A percentile compares a stretch with the other conserved stretches of the same genome.
phyloP scores from a whole-genome alignment of 2,888 invertebrate species.

The Aphodius sticticus region DNA sequence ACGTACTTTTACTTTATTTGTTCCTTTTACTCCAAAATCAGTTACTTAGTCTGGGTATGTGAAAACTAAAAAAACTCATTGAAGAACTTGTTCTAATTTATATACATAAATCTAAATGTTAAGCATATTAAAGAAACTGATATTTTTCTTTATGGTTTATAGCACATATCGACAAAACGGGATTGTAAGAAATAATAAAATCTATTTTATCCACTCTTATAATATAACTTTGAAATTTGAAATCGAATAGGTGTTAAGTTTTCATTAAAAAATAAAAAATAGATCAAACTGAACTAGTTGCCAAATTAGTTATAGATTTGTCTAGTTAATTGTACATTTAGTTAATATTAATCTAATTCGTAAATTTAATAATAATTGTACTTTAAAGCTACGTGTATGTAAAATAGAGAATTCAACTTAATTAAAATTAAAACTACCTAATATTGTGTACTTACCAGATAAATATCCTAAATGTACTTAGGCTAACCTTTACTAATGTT shows the following conservation, averaged over 20 bases:
- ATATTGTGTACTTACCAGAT: neutral
- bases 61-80: neutral
- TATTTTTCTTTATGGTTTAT: slow-evolving; percentile 9
- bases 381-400: neutral
- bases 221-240: slow-evolving; percentile 1
- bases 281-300: neutral
- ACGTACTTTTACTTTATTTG: no score
- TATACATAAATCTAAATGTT: neutral
- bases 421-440: neutral
- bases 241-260: slow-evolving; percentile 4
- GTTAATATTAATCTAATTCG: neutral
- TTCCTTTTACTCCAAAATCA: neutral
- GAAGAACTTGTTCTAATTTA: neutral
- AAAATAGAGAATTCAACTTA: neutral
- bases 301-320: neutral
- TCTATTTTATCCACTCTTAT: slow-evolving; percentile 26
- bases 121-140: neutral
- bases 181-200: slow-evolving; percentile 14
- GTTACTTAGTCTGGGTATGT: neutral
- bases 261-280: neutral
- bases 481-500: slow-evolving; percentile 38
- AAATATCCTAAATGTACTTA: neutral
- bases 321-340: neutral
- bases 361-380: neutral
- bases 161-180: slow-evolving; percentile 22